phyloP scores from a whole-genome alignment of 1,140 invertebrate species.

The Oryzaephilus surinamensis region DNA sequence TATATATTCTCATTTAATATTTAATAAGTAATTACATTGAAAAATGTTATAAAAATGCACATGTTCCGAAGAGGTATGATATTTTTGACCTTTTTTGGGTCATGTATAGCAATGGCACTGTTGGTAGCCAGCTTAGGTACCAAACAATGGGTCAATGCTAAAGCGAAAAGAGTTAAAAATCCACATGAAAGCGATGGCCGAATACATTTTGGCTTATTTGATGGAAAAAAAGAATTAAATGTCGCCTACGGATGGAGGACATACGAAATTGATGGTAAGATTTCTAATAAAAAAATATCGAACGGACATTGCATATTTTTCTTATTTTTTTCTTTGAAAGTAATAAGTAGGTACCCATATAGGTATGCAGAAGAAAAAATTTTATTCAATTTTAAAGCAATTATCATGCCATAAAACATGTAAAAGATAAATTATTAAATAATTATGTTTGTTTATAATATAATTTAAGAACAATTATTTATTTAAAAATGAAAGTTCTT shows the following conservation, averaged over 20 bases:
- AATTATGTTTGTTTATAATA: no score
- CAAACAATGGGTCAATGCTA: constrained; percentile 76
- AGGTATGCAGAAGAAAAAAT: no score
- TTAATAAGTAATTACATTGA: no score
- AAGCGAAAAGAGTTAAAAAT: constrained; percentile 55
- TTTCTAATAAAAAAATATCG: not conserved
- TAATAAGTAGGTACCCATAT: no score
- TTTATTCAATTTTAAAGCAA: no score
- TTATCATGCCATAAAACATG: not conserved
- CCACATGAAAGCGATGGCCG: constrained; percentile 60
- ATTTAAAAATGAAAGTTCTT: no score
- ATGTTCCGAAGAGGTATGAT: constrained; percentile 70
- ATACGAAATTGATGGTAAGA: constrained; percentile 59
- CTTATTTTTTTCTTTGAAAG: not conserved
- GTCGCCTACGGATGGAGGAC: constrained; percentile 70
- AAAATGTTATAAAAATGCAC: constrained; percentile 16
- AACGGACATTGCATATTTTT: not conserved
- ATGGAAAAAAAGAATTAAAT: constrained; percentile 73
- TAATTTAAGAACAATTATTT: no score
- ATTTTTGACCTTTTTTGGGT: constrained; percentile 80
- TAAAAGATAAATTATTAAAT: not conserved
- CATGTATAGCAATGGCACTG: constrained; percentile 69
- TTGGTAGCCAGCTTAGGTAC: constrained; percentile 76
- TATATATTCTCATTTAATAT: no score
- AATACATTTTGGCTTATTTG: constrained; percentile 74